Base-by-base conservation (phyloP, 2,888 invertebrate species). In the Synergus gifuensis region DNA sequence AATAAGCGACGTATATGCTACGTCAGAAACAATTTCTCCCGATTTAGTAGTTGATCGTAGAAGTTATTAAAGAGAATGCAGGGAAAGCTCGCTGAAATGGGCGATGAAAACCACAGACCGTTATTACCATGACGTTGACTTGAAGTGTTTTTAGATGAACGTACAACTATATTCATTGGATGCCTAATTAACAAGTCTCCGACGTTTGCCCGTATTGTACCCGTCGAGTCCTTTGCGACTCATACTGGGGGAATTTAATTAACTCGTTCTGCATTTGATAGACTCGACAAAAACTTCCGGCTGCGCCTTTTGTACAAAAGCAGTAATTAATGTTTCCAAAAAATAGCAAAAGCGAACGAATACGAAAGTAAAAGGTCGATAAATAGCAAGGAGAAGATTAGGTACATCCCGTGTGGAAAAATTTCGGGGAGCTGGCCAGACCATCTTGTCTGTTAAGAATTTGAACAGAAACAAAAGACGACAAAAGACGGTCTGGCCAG, bases 231-330 rank as follows among this genome's bases (percentile, higher is more conserved):
- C 64, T 78, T 78, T 81, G 62, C 77, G 60, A 58, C 28, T 76
- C 73, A 78, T 42, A 73, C 76, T 60, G 49, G 11, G 63, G 79
- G 88, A 90, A 90, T 90, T 91, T 89, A 90, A 90, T 90, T 90
- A 90, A 91, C 89, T 88, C 88, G 87, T 87, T 88, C 87, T 87
- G 87, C 86, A 87, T 87, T 88, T 89, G 90, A 90, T 89, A 87
- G 87, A 83, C 83, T 80, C 81, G 81, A 84, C 87, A 86, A 85
- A 86, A 87, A 86, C 86, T 85, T 82, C 83, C 83, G 83, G 84
- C 82, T 85, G 85, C 87, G 82, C 84, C 86, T 88, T 87, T 88
- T 85, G 84, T 82, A 81, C 84, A 80, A 79, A 80, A 80, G 83
- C 83, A 84, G 87, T 88, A 88, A 89, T 88, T 89, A 88, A 89